Conservation (phyloP, 2,888 invertebrate species). For the Clanis bilineata region DNA sequence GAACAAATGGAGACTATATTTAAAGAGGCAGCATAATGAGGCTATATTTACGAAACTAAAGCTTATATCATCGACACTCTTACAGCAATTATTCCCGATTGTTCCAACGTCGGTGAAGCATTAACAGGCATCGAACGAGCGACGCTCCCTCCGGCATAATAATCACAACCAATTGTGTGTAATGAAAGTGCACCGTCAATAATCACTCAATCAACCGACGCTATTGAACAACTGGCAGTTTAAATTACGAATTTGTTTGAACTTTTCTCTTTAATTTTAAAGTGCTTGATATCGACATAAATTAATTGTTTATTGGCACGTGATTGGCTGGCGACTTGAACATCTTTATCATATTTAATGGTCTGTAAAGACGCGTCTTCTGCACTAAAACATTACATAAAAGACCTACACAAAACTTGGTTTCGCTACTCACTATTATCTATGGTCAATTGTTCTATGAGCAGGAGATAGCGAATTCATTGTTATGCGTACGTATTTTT, state of each 20-base stretch:
- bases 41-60: neutral
- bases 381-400: too few species aligned
- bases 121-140: slow-evolving; percentile 31
- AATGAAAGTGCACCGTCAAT: slow-evolving; percentile 60
- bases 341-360: too few species aligned
- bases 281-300: neutral
- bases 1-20: neutral
- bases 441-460: too few species aligned
- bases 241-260: slow-evolving; percentile 41
- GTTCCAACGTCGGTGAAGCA: slow-evolving; percentile 25
- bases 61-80: neutral
- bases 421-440: too few species aligned
- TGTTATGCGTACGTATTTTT: too few species aligned
- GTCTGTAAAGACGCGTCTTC: too few species aligned
- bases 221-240: slow-evolving; percentile 13
- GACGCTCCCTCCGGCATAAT: slow-evolving; percentile 41
- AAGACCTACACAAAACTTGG: too few species aligned
- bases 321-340: too few species aligned
- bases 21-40: neutral
- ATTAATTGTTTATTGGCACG: too few species aligned
- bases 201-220: slow-evolving; percentile 49
- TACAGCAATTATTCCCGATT: neutral
- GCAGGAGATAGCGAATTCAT: too few species aligned
- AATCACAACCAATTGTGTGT: slow-evolving; percentile 68
- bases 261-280: slow-evolving; percentile 22